Evolutionary conservation across 1,140 invertebrate genomes (phyloP).

Genomic region (Cotesia vestalis): DNA sequence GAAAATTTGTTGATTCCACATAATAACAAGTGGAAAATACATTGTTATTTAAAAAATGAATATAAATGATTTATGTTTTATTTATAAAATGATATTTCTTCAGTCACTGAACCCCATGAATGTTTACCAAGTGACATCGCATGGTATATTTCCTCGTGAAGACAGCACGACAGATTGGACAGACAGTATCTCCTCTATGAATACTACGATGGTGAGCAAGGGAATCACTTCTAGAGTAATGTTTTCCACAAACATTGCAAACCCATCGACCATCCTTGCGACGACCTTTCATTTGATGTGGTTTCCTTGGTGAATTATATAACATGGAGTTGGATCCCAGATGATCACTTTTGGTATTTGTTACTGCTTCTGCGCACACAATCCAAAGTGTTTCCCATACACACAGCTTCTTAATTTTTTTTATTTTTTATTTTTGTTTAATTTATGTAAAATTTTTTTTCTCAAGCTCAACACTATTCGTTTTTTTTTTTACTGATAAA

Average conservation of each 20-base stretch:
- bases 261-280: constrained; percentile 62
- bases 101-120: constrained; percentile 59
- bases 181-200: constrained; percentile 67
- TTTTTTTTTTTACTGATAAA: constrained; percentile 11
- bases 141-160: constrained; percentile 67
- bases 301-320: constrained; percentile 17
- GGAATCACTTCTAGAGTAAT: constrained; percentile 63
- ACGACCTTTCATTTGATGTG: constrained; percentile 53
- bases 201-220: constrained; percentile 67
- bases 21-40: background rate
- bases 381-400: constrained; percentile 65
- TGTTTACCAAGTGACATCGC: constrained; percentile 64
- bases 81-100: constrained; percentile 20
- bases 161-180: constrained; percentile 64
- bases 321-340: constrained; percentile 40
- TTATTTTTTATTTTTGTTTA: constrained; percentile 38
- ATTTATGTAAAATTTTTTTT: constrained; percentile 20
- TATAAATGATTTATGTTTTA: constrained; percentile 12
- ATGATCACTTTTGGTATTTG: constrained; percentile 57
- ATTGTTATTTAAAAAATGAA: background rate
- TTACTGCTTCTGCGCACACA: constrained; percentile 66
- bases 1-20: background rate
- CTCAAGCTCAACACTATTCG: constrained; percentile 26
- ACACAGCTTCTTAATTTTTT: constrained; percentile 44
- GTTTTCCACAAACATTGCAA: constrained; percentile 66